Evolutionary conservation across 2,888 invertebrate genomes (phyloP).

Genomic region (Cylindroiulus punctatus): DNA sequence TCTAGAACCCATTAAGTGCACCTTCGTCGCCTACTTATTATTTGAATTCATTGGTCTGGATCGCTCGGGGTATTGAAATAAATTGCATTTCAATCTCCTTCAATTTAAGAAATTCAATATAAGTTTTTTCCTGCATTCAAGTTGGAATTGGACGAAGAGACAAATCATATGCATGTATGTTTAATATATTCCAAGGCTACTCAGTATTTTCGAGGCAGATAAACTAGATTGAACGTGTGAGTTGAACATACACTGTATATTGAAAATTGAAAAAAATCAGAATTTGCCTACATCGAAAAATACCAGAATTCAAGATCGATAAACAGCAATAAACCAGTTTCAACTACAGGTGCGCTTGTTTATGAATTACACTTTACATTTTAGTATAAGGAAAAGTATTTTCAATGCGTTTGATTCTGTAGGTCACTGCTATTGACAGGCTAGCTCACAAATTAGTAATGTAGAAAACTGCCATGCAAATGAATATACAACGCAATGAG

Average conservation of each 20-base stretch:
- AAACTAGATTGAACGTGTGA: background rate
- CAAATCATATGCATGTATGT: no score
- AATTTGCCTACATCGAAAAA: background rate
- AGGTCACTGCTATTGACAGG: background rate
- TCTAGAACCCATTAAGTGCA: background rate
- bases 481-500: no score
- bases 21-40: background rate
- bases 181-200: background rate
- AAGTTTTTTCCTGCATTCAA: background rate
- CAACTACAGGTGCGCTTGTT: background rate
- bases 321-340: conserved; percentile 21
- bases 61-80: background rate
- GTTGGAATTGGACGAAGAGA: background rate
- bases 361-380: background rate
- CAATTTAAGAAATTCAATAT: background rate
- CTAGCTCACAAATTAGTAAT: background rate
- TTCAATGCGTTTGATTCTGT: conserved; percentile 4
- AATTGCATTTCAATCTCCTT: background rate
- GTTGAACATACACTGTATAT: background rate
- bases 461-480: background rate
- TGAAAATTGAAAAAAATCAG: background rate
- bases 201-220: background rate
- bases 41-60: background rate
- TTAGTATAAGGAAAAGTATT: conserved; percentile 21
- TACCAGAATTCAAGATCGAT: background rate